Conservation (phyloP, 2,113 vertebrate genomes). For the Dipodomys stephensi region DNA sequence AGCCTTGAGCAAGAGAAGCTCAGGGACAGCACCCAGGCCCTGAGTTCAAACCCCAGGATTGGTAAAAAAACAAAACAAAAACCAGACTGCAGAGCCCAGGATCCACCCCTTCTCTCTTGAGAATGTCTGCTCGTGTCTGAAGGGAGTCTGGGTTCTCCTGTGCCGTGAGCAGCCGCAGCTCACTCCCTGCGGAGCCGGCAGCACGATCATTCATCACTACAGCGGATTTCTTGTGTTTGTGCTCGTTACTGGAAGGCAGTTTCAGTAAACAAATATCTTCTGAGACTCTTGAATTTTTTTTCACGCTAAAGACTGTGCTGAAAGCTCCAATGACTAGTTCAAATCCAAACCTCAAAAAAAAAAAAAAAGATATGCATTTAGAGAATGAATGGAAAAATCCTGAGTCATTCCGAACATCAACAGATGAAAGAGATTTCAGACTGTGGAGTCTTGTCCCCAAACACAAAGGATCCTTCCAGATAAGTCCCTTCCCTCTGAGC, state of each 20-base stretch:
- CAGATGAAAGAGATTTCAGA: constrained; percentile 56
- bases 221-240: constrained; percentile 52
- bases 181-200: accelerated
- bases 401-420: constrained; percentile 54
- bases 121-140: not conserved
- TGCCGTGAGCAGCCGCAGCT: not conserved
- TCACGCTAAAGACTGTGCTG: constrained; percentile 41
- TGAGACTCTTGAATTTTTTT: constrained; percentile 22
- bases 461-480: not conserved
- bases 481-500: not conserved
- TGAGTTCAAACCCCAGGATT: too few species aligned
- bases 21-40: too few species aligned
- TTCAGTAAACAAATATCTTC: constrained; percentile 55
- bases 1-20: too few species aligned
- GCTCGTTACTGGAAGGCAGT: constrained; percentile 40
- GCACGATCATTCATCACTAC: not conserved
- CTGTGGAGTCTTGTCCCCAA: not conserved
- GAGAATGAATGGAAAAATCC: constrained; percentile 54
- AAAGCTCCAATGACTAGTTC: constrained; percentile 54
- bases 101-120: constrained; percentile 25
- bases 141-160: not conserved
- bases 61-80: too few species aligned
- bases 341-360: constrained; percentile 60
- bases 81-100: not conserved
- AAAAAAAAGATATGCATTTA: constrained; percentile 24